Evolutionary conservation across 1,140 invertebrate species (phyloP), one percentile per base, ranked within the genome.

Genomic region (Cydia fagiglandana): DNA sequence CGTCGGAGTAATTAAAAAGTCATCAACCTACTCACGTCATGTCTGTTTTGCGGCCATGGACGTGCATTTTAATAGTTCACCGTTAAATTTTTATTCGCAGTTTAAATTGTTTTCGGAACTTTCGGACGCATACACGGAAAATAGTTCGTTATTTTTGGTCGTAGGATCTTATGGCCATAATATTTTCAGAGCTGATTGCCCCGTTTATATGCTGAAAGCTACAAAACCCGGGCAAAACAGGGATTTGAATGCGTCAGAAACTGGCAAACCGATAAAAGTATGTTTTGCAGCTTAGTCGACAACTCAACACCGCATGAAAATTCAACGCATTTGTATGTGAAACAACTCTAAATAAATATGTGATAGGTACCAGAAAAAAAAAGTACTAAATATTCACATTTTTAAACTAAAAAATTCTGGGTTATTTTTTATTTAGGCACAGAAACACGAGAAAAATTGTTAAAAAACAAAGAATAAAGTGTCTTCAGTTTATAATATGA

Each of bases 1-100:
- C 73, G 66, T 74, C 76, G 12, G 12, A 41, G 75, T 83, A 82
- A 84, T 87, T 84, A 86, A 86, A 83, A 81, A 85, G 78, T 79
- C 78, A 78, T 83, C 79, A 82, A 78, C 70, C 76, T 75, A 74
- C 78, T 56, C 73, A 68, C 78, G 80, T 83, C 79, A 82, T 75
- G 75, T 77, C 75, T 80, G 78, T 81, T 82, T 77, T 70, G 66
- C 34, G 66, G 66, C 64, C 17, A 78, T 70, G 75, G 77, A 78
- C 74, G 78, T 79, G 30, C 75, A 80, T 76, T 81, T 83, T 81
- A 74, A 80, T 83, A 75, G 79, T 64, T 20, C 4, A 73, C 66
- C 73, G 80, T 85, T 81, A 85, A 85, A 83, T 75, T 80, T 74
- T 68, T 75, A 56, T 76, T 76, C 47, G 45, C 75, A 45, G 15